Evolutionary conservation across 2,797 vertebrate species (phyloP), one percentile per base, ranked within the genome.

Genomic region (Arremon brunneinucha): DNA sequence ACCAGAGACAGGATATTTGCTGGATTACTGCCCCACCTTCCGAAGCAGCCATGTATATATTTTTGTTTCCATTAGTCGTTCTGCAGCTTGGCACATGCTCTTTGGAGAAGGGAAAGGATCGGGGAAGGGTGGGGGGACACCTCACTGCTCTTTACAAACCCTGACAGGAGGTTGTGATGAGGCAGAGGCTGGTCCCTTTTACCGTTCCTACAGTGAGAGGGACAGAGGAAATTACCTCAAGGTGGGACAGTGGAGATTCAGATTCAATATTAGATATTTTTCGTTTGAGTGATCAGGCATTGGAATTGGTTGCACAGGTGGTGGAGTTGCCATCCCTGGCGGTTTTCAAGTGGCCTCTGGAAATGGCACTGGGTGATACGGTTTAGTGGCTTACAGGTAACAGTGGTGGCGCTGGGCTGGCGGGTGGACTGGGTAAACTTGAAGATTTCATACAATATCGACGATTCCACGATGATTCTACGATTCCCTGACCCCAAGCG

Each of bases 401-500:
- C 18, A 41, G n/a, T 27, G n/a, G 50, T 39, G 52, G 21, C 5
- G 14, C 37, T 59, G n/a, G 24, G 24, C 50, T 70, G 50, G 41
- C 1, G 4, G 17, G 13, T 50, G 18, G 26, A 12, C 52, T 11
- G 13, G 10, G 17, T 23, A 34, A 53, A 35, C 39, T 12, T 12
- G 20, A 41, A 59, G 19, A 44, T 53, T 26, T 41, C 9, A 28
- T 11, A 22, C 34, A 23, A 1, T 37, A 15, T 1, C 15, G 20
- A 28, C 2, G 26, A 41, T 22, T 49, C 10, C 44, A 28, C n/a
- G 8, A 28, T 39, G 35, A 28, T 30, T 30, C 17, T 43, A 5
- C 11, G 8, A 12, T 16, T 16, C 37, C 3, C 8, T 1, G 50
- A 4, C 28, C 2, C 12, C 24, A 4, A 28, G 34, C 3, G 22